Percentiles rank a stretch among this genome's conserved stretches.
Evolutionary conservation across 2,888 invertebrate genomes (phyloP).

Genomic region (Globia sparganii): DNA sequence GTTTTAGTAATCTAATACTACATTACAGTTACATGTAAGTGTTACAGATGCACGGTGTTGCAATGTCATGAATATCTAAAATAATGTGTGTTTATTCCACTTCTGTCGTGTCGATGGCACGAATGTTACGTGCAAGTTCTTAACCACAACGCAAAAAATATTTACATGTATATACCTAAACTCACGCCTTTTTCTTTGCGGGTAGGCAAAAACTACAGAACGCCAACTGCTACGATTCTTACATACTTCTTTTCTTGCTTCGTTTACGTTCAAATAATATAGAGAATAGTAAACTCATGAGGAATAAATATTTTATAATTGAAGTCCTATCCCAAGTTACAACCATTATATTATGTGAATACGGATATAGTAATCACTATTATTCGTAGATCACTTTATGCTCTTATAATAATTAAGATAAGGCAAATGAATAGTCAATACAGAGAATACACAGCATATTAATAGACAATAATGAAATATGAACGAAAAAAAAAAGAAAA

Average conservation of each 20-base stretch:
- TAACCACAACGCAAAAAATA: too few relatives aligned
- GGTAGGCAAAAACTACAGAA: too few relatives aligned
- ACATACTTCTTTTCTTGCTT: too few relatives aligned
- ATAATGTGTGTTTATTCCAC: background rate
- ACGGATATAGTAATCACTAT: background rate
- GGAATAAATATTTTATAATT: background rate
- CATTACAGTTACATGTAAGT: background rate
- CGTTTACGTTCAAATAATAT: background rate
- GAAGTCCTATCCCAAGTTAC: background rate
- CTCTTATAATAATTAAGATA: background rate
- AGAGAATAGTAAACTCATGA: background rate
- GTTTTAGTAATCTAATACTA: background rate
- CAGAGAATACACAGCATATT: background rate
- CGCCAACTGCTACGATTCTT: too few relatives aligned
- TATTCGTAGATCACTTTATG: background rate
- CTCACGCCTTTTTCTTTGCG: too few relatives aligned
- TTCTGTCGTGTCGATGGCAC: background rate
- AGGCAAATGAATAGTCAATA: background rate
- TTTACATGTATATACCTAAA: too few relatives aligned
- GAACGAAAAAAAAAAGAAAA: conserved; percentile 16
- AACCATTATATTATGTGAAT: background rate
- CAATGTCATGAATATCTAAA: background rate
- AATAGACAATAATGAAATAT: background rate
- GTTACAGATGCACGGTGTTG: too few relatives aligned
- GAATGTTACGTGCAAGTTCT: background rate